phyloP scores from a whole-genome alignment of 2,888 invertebrate species.

The Hydrotaea diabolus region DNA sequence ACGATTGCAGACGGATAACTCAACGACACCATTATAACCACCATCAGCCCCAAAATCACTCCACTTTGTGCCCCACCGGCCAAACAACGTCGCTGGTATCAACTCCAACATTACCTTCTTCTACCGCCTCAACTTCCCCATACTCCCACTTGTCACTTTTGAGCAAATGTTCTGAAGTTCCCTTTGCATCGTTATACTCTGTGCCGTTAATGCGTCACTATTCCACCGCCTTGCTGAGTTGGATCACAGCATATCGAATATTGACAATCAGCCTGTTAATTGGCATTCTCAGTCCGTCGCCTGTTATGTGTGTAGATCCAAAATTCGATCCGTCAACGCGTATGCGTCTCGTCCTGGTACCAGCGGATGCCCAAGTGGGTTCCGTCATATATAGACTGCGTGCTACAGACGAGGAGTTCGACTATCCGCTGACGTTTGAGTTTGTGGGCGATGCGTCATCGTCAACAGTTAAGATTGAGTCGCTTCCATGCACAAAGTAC shows the following conservation, averaged over 20 bases:
- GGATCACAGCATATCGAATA: constrained; percentile 78
- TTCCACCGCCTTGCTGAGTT: constrained; percentile 71
- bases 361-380: constrained; percentile 90
- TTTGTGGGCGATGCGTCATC: constrained; percentile 89
- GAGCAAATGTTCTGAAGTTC: constrained; percentile 15
- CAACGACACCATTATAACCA: constrained; percentile 56
- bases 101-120: constrained; percentile 2
- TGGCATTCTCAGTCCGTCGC: constrained; percentile 77
- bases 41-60: constrained; percentile 33
- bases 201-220: constrained; percentile 20
- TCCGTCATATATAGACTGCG: constrained; percentile 93
- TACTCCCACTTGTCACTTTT: constrained; percentile 5
- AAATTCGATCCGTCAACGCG: constrained; percentile 92
- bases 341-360: constrained; percentile 91
- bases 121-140: constrained; percentile 21
- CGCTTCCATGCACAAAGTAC: constrained; percentile 91
- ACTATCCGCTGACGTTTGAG: constrained; percentile 92
- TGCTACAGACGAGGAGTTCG: constrained; percentile 92
- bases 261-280: constrained; percentile 79
- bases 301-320: constrained; percentile 84
- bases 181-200: not conserved
- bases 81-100: not conserved
- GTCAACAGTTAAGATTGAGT: constrained; percentile 89
- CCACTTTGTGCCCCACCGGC: constrained; percentile 54
- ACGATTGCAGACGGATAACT: constrained; percentile 27